These are phyloP conservation scores for Holothuria glaberrima DNA, from an alignment of 35 echinoderm and acorn worm species.

Conservation along the genomic window DNA sequence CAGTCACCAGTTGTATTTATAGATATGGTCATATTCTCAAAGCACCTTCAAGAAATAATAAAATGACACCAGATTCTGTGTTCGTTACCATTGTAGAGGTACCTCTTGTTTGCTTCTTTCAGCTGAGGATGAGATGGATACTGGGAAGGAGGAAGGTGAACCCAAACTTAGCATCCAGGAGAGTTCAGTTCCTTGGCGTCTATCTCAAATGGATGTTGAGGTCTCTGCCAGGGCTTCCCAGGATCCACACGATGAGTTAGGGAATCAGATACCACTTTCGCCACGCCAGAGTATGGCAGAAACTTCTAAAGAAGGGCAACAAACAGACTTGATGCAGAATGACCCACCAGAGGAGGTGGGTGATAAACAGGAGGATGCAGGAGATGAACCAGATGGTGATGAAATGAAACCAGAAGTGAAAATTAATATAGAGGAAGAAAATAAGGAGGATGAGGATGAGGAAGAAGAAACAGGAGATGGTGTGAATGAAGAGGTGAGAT, in stretches of 20 bases:
- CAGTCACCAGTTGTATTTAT: too few relatives aligned
- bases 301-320: not conserved
- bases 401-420: not conserved
- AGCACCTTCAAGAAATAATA: too few relatives aligned
- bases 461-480: conserved; percentile 1
- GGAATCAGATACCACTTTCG: conserved; percentile 8
- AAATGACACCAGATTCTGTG: too few relatives aligned
- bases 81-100: too few relatives aligned
- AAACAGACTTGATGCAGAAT: too few relatives aligned
- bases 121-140: conserved; percentile 25
- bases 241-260: conserved; percentile 48
- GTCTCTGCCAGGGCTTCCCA: conserved; percentile 28
- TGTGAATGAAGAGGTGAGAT: conserved; percentile 33
- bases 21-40: too few relatives aligned
- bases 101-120: not conserved
- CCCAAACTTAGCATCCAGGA: conserved; percentile 46
- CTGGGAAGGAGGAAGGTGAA: not conserved
- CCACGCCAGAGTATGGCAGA: not conserved
- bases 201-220: conserved; percentile 20
- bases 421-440: conserved; percentile 11
- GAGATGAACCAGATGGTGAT: not conserved
- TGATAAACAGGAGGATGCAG: not conserved
- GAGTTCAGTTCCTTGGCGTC: conserved; percentile 28
- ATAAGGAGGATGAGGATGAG: not conserved
- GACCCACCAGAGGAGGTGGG: not conserved